Percentiles rank a stretch among this genome's conserved stretches.
Evolutionary conservation across 2,888 invertebrate genomes (phyloP).

Genomic region (Megastigmus dorsalis): DNA sequence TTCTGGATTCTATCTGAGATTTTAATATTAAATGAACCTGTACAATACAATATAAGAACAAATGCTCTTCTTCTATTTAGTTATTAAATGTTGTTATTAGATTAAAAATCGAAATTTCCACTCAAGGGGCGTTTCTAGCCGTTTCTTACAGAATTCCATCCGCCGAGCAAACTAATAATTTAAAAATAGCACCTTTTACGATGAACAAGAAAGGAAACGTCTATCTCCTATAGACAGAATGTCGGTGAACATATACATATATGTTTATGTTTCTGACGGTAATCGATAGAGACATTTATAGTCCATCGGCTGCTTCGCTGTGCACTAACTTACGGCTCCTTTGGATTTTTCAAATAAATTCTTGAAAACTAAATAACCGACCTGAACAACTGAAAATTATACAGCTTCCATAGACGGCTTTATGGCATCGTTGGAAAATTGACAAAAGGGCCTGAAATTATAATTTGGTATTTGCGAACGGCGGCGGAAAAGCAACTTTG

Average conservation of each 20-base stretch:
- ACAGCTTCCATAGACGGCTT: neutral
- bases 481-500: too few relatives aligned
- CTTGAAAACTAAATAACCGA: neutral
- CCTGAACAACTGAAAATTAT: neutral
- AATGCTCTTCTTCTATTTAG: too few relatives aligned
- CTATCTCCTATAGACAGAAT: neutral
- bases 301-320: neutral
- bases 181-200: neutral
- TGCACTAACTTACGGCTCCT: neutral
- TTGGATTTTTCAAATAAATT: slow-evolving; percentile 6
- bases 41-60: too few relatives aligned
- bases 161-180: neutral
- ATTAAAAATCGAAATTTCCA: too few relatives aligned
- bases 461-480: too few relatives aligned
- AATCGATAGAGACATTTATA: slow-evolving; percentile 3
- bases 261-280: neutral
- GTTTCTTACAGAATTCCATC: too few relatives aligned
- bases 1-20: too few relatives aligned
- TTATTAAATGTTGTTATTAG: too few relatives aligned
- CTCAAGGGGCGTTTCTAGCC: too few relatives aligned
- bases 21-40: too few relatives aligned
- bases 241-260: neutral
- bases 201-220: neutral
- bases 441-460: too few relatives aligned
- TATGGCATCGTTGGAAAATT: neutral